A percentile compares a stretch with the other conserved stretches of the same genome.
These are phyloP conservation scores for Serripes groenlandicus DNA, from an alignment of 2,888 invertebrate species.

Conservation along the genomic window DNA sequence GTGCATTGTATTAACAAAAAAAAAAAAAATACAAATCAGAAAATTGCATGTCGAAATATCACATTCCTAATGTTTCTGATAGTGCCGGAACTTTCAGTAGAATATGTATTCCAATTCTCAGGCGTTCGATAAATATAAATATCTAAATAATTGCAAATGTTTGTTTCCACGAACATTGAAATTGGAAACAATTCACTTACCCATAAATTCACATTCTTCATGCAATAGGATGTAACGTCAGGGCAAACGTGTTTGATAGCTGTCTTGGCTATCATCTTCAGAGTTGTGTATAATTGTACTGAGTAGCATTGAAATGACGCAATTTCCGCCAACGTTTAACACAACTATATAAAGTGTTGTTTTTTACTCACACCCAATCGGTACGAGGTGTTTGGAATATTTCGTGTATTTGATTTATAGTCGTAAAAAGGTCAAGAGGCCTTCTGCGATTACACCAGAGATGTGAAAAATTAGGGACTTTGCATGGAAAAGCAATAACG, in stretches of 20 bases:
- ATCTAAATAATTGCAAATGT: not conserved
- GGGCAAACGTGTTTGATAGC: conserved; percentile 5
- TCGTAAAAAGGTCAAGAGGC: not conserved
- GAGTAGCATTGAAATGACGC: conserved; percentile 21
- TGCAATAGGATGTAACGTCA: conserved; percentile 23
- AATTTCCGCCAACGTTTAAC: conserved; percentile 27
- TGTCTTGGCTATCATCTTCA: conserved; percentile 26
- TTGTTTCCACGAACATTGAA: not conserved
- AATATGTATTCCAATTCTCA: too few species aligned
- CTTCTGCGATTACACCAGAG: not conserved
- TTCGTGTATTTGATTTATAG: not conserved
- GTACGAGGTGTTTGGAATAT: conserved; percentile 22
- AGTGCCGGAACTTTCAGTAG: too few species aligned
- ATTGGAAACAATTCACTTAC: conserved; percentile 8
- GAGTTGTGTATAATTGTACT: conserved; percentile 30
- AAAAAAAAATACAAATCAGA: too few species aligned
- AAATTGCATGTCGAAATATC: too few species aligned
- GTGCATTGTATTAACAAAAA: too few species aligned
- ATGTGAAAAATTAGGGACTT: not conserved
- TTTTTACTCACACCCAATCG: conserved; percentile 22
- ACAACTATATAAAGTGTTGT: conserved; percentile 19
- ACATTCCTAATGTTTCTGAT: too few species aligned
- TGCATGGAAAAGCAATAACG: not conserved
- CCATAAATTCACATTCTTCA: conserved; percentile 42
- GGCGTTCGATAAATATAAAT: not conserved